Conservation (phyloP, 1,140 invertebrate species). For the Heliconius melpomene region DNA sequence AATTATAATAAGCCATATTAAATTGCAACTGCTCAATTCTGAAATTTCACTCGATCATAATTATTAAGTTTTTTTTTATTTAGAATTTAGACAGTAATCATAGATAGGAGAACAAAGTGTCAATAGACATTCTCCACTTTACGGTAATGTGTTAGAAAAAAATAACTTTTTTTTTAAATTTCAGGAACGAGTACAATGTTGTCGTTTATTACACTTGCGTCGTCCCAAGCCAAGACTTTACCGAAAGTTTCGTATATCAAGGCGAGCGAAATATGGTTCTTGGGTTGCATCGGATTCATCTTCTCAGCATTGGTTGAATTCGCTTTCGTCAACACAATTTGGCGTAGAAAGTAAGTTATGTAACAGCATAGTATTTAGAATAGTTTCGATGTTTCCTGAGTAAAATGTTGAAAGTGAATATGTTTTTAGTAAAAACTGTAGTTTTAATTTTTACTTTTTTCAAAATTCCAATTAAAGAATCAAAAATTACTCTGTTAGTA, state of each 20-base stretch:
- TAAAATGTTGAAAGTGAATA: too few relatives aligned
- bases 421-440: too few relatives aligned
- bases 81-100: too few relatives aligned
- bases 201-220: slow-evolving; percentile 92
- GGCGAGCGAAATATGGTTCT: slow-evolving; percentile 93
- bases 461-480: background rate
- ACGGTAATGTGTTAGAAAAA: too few relatives aligned
- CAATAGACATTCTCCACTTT: too few relatives aligned
- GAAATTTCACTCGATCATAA: too few relatives aligned
- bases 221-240: slow-evolving; percentile 90
- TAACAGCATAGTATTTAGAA: background rate
- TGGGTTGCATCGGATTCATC: slow-evolving; percentile 92
- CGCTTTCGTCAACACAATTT: slow-evolving; percentile 94
- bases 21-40: too few relatives aligned
- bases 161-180: slow-evolving; percentile 38
- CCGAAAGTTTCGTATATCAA: slow-evolving; percentile 96
- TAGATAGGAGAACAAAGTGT: too few relatives aligned
- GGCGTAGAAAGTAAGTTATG: slow-evolving; percentile 87
- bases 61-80: too few relatives aligned
- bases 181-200: slow-evolving; percentile 91
- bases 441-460: background rate
- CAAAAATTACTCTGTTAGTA: too few relatives aligned
- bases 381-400: too few relatives aligned
- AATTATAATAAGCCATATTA: too few relatives aligned
- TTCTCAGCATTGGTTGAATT: slow-evolving; percentile 94